Base-by-base conservation (phyloP, 2,797 vertebrate species). In the Sternarchorhynchus goeldii region DNA sequence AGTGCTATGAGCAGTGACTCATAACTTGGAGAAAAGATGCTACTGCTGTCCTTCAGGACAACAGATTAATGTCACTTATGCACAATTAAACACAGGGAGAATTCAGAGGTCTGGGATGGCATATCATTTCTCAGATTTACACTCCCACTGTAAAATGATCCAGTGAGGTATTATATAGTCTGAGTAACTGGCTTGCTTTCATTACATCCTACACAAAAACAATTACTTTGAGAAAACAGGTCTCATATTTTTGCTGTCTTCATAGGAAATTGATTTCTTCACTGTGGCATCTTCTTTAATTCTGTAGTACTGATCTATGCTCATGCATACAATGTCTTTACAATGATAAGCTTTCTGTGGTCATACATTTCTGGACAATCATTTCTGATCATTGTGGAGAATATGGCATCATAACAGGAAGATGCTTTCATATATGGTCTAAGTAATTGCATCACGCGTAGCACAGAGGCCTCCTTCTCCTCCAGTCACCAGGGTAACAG, bases 51-150 rank as follows among this genome's bases (percentile, higher is more conserved):
- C 90, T 76, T 91, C 87, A 88, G 8, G 6, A 75, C 83, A 84
- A 90, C 86, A 81, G 85, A 88, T 90, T 89, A 88, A 82, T 63
- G 87, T 90, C 85, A 80, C 85, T 91, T 90, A 87, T 81, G 80
- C 86, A 90, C 86, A 89, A 90, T 90, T 91, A 89, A 80, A 73
- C 86, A 84, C 80, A 60, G 81, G 79, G 75, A 88, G 84, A 86
- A 59, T 71, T 79, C 60, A 76, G 58, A 76, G 59, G 66, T 31
- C 53, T 21, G 50, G 50, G 12, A 59, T 59, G 25, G 58, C 36
- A 17, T 25, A 65, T 55, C 53, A 50, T 55, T 64, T 59, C 62
- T 70, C 32, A 57, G 32, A 57, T 56, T 89, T 90, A 87, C 75
- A 62, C 83, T 82, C 81, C 65, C 81, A 77, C 74, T 88, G 84